Evolutionary conservation across 2,888 invertebrate species (phyloP).

Genomic region (Apocheima hispidaria): DNA sequence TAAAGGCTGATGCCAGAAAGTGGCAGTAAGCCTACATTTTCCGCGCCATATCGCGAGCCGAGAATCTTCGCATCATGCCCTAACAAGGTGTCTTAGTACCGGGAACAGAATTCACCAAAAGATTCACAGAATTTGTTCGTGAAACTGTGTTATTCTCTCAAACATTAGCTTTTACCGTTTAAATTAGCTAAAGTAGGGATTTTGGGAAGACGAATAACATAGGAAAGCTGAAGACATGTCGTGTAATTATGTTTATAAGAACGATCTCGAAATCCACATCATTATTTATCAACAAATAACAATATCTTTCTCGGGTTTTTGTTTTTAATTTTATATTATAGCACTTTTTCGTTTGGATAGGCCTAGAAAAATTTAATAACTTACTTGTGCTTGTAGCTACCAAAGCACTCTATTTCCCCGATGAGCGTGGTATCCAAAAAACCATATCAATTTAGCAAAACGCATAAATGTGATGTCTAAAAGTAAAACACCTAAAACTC

Average conservation of each 20-base stretch:
- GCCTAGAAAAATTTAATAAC: too few species aligned
- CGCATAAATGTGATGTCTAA: too few species aligned
- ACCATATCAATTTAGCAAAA: too few species aligned
- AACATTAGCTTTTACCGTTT: conserved; percentile 30
- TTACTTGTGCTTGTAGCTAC: too few species aligned
- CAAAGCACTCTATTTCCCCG: conserved; percentile 1
- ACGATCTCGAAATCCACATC: conserved; percentile 13
- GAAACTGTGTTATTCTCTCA: conserved; percentile 35
- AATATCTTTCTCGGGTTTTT: too few species aligned
- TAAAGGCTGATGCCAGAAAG: conserved; percentile 25
- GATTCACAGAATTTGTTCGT: conserved; percentile 38
- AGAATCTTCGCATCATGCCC: conserved; percentile 42
- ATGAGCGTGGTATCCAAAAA: too few species aligned
- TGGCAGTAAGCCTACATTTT: conserved; percentile 45
- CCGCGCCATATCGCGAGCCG: conserved; percentile 42
- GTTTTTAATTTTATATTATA: too few species aligned
- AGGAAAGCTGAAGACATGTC: conserved; percentile 8
- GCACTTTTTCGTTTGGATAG: too few species aligned
- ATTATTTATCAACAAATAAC: too few species aligned
- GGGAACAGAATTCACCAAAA: conserved; percentile 39
- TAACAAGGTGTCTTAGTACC: conserved; percentile 49
- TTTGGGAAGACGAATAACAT: conserved; percentile 22
- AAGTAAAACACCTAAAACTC: too few species aligned
- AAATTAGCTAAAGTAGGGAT: conserved; percentile 32
- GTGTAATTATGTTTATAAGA: conserved; percentile 14